Conservation (phyloP, 2,797 vertebrate genomes). For the Allochrocebus solatus region DNA sequence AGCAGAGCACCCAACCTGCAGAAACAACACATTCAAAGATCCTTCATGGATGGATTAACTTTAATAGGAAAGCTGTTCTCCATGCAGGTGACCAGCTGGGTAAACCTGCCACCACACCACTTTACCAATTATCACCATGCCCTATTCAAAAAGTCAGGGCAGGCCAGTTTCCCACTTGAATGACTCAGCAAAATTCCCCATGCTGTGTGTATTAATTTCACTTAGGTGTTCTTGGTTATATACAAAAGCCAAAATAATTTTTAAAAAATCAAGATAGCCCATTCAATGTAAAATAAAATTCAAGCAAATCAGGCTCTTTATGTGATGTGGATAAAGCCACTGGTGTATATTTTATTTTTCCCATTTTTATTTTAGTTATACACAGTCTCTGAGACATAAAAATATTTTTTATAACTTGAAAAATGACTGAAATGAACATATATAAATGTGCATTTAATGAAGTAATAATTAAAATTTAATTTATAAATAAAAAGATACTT, state of each 20-base stretch:
- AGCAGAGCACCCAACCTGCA: not conserved
- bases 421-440: not conserved
- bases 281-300: not conserved
- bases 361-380: not conserved
- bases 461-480: not conserved
- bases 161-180: conserved; percentile 38
- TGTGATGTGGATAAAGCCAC: not conserved
- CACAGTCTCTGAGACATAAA: not conserved
- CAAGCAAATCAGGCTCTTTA: not conserved
- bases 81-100: conserved; percentile 65
- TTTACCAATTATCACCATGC: conserved; percentile 46
- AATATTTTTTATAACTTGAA: not conserved
- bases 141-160: conserved; percentile 46
- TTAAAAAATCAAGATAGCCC: not conserved
- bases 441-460: not conserved
- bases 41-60: conserved; percentile 72
- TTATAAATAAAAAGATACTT: not conserved
- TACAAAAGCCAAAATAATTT: not conserved
- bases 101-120: conserved; percentile 33
- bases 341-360: not conserved
- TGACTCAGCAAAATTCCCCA: conserved; percentile 37
- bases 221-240: not conserved
- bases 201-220: conserved; percentile 19
- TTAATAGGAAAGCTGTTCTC: conserved; percentile 68
- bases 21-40: conserved; percentile 51